Evolutionary conservation across 92 coral and sea anemone species (phyloP), one percentile per base, ranked within the genome.

Genomic region (Zoanthus gigantus): DNA sequence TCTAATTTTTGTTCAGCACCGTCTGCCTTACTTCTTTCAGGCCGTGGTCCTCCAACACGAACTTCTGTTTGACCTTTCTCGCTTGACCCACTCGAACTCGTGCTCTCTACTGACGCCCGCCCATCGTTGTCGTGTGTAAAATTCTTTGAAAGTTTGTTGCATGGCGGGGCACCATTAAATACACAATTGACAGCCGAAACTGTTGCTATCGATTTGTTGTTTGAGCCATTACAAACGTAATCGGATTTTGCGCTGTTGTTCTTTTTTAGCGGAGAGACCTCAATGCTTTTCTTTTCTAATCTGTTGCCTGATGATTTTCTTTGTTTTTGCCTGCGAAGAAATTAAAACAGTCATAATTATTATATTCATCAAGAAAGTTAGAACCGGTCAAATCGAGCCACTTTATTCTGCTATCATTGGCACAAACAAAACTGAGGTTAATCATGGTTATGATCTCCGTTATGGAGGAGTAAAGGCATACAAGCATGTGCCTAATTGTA

Each of bases 101-200:
- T 47, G 72, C 93, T 87, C 45, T 94, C 97, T 1, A 85, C 91
- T 42, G 94, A 92, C 10, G 94, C 71, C 47, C 94, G 78, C 50
- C 67, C 93, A 32, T 94, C 93, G 82, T 71, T 82, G 30, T 89
- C 86, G 34, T 72, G 82, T 37, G 89, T 74, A 3, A 90, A 52
- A 68, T 88, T 79, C 78, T 90, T 85, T 6, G 72, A 44, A 5
- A 78, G 85, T 32, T 78, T 87, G 11, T 42, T 69, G 34, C 9
- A 50, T 11, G 73, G 9, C 29, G 56, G 85, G 42, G 72, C 89
- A 7, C 82, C 96, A 13, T 88, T 93, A 71, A 95, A 6, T n/a
- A 95, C 84, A 85, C 98, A 95, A 31, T 95, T 93, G 23, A 95
- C 95, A 9, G 92, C 98, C 53, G 98, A 95, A 3, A 92, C 92